Conservation (phyloP, 2,888 invertebrate genomes). For the Dascillus cervinus region DNA sequence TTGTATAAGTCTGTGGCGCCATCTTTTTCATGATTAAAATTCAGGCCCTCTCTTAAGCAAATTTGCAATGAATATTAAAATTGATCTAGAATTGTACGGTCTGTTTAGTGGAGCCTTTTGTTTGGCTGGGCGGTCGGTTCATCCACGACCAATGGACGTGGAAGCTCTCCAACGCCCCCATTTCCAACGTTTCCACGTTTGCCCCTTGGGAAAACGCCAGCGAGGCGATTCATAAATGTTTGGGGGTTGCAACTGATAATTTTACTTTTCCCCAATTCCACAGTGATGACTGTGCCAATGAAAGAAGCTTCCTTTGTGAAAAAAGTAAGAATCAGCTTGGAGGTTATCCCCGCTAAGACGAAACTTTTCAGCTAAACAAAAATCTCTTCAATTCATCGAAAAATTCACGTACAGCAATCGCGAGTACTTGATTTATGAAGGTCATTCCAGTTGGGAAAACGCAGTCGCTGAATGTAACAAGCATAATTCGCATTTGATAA, state of each 20-base stretch:
- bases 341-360: no score
- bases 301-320: slow-evolving; percentile 1
- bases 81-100: no score
- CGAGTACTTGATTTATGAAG: slow-evolving; percentile 2
- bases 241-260: slow-evolving; percentile 1
- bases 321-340: slow-evolving; percentile 1
- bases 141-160: slow-evolving; percentile 3
- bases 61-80: no score
- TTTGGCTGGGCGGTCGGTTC: slow-evolving; percentile 1
- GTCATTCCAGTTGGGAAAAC: slow-evolving; percentile 1
- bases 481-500: slow-evolving; percentile 1
- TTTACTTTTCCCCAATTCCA: neutral
- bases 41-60: no score
- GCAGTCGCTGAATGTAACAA: slow-evolving; percentile 1
- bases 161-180: slow-evolving; percentile 1
- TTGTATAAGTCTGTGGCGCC: no score
- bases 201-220: neutral
- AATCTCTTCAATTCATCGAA: slow-evolving; percentile 1
- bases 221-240: neutral
- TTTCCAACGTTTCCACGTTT: neutral
- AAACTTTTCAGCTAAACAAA: slow-evolving; percentile 1
- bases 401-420: slow-evolving; percentile 1
- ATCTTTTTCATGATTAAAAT: no score
- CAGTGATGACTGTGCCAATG: neutral
- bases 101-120: neutral